Conservation (phyloP, 2,888 invertebrate genomes). For the Bedellia somnulentella region DNA sequence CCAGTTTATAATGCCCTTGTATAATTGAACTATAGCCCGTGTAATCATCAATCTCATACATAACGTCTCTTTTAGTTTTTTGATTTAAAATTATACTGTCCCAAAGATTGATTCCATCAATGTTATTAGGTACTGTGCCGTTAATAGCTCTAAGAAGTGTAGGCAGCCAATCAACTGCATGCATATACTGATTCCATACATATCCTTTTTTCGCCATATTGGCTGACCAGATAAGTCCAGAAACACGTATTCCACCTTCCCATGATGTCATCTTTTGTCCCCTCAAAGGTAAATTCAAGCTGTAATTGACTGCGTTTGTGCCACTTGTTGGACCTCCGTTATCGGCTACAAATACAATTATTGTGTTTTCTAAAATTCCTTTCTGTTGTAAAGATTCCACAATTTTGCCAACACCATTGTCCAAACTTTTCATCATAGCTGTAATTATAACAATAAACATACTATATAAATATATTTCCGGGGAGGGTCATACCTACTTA, state of each 20-base stretch:
- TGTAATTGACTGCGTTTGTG: constrained; percentile 62
- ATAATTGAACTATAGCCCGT: constrained; percentile 25
- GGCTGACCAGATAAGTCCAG: constrained; percentile 70
- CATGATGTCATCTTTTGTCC: constrained; percentile 76
- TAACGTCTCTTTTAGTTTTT: constrained; percentile 21
- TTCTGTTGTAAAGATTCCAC: constrained; percentile 66
- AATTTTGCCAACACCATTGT: constrained; percentile 81
- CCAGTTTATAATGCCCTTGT: constrained; percentile 29
- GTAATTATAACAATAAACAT: constrained; percentile 12
- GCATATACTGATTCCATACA: constrained; percentile 61
- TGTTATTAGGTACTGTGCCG: constrained; percentile 17
- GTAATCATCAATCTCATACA: constrained; percentile 37
- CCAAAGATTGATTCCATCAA: constrained; percentile 43
- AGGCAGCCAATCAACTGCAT: constrained; percentile 81
- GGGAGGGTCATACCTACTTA: no score
- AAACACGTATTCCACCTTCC: constrained; percentile 81
- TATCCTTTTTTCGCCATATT: constrained; percentile 32
- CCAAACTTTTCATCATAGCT: constrained; percentile 85
- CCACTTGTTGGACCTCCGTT: constrained; percentile 84
- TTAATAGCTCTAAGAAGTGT: constrained; percentile 60
- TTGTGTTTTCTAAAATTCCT: constrained; percentile 75
- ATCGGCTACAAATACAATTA: constrained; percentile 85
- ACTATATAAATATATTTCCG: constrained; percentile 2
- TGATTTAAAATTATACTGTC: constrained; percentile 19
- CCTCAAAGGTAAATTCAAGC: constrained; percentile 78